A percentile compares a stretch with the other conserved stretches of the same genome.
Evolutionary conservation across 1,140 invertebrate genomes (phyloP).

Genomic region (Pristionchus pacificus): DNA sequence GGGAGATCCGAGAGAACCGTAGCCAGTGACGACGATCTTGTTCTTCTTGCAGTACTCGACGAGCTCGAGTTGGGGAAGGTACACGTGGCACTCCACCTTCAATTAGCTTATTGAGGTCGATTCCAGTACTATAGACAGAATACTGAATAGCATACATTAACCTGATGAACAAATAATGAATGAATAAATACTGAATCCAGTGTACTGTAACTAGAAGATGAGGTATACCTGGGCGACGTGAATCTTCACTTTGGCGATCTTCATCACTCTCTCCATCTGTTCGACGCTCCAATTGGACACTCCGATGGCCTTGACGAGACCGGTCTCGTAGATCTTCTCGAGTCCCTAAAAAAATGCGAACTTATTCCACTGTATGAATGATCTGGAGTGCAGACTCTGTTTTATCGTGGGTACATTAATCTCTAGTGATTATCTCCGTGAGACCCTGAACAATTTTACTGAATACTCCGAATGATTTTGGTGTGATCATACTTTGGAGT

Average conservation of each 20-base stretch:
- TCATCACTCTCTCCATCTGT: not conserved
- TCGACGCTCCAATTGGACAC: not conserved
- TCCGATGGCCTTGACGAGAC: not conserved
- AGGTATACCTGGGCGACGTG: not conserved
- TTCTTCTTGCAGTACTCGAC: slow-evolving; percentile 39
- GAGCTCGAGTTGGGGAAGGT: slow-evolving; percentile 31
- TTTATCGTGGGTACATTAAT: too few species aligned
- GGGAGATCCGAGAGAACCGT: slow-evolving; percentile 38
- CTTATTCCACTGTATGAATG: too few species aligned
- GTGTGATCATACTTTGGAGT: too few species aligned
- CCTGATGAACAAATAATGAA: not conserved
- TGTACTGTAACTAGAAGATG: too few species aligned
- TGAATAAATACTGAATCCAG: not conserved
- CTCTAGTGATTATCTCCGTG: too few species aligned
- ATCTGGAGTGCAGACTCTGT: too few species aligned
- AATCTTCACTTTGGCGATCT: not conserved
- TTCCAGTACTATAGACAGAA: too few species aligned
- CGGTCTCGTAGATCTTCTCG: not conserved
- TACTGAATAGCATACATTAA: too few species aligned
- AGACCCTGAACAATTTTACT: not conserved
- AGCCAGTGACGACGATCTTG: slow-evolving; percentile 35
- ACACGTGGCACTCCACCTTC: too few species aligned
- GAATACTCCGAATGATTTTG: too few species aligned
- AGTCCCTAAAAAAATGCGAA: not conserved
- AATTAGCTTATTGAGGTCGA: too few species aligned